phyloP scores from a whole-genome alignment of 2,113 vertebrate species.

The Serilophus lunatus region DNA sequence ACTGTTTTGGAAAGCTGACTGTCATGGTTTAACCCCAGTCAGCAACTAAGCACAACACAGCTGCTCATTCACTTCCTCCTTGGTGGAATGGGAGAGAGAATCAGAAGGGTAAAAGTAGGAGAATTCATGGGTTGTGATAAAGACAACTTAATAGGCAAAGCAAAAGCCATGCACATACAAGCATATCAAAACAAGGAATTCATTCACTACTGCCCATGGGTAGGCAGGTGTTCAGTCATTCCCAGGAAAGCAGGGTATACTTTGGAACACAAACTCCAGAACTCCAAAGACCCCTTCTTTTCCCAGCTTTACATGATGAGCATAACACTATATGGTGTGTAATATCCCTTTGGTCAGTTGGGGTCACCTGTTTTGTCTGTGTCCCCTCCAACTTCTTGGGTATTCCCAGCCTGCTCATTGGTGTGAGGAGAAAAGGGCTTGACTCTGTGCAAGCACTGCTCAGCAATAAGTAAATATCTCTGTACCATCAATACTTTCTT shows the following conservation, averaged over 20 bases:
- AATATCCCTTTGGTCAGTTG: neutral
- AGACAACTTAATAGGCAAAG: neutral
- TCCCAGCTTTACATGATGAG: neutral
- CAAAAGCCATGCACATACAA: accelerated
- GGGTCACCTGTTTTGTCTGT: neutral
- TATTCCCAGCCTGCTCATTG: accelerated
- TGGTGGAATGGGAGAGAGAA: neutral
- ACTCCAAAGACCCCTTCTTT: accelerated
- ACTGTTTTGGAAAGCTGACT: neutral
- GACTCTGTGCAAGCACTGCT: neutral
- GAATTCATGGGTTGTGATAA: neutral
- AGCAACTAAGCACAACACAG: accelerated
- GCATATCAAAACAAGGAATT: neutral
- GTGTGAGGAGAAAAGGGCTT: neutral
- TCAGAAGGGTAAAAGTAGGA: neutral
- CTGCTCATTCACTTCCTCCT: accelerated
- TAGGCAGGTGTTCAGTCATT: too few species aligned
- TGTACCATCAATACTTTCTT: neutral
- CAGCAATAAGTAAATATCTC: neutral
- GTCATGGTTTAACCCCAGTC: accelerated
- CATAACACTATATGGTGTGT: accelerated
- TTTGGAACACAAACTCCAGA: neutral
- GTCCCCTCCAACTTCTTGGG: neutral
- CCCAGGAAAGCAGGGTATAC: neutral
- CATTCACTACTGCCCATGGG: neutral